Percentiles rank a stretch among this genome's conserved stretches.
Evolutionary conservation across 2,797 vertebrate species (phyloP).

Genomic region (Halcyon leucocephala): DNA sequence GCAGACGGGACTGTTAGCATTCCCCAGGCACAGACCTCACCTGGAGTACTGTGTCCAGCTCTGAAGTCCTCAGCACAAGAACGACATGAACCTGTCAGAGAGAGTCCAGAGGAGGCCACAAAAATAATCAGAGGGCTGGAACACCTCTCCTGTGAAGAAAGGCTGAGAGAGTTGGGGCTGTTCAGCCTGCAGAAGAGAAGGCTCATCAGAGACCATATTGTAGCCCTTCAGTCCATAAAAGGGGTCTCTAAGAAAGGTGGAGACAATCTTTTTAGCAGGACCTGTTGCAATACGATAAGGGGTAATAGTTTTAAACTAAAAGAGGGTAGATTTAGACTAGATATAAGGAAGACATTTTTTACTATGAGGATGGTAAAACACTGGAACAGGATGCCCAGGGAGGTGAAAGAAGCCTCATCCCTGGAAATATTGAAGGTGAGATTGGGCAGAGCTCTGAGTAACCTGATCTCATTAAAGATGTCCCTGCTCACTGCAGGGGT

Average conservation of each 20-base stretch:
- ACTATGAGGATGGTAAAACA: neutral
- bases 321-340: neutral
- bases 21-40: neutral
- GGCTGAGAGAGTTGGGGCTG: neutral
- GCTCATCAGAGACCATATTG: neutral
- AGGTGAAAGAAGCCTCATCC: neutral
- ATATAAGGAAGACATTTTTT: neutral
- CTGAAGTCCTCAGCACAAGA: neutral
- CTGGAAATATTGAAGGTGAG: neutral
- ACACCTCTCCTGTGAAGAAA: neutral
- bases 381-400: neutral
- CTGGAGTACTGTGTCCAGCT: neutral
- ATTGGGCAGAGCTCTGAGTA: neutral
- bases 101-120: neutral
- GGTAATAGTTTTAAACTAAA: neutral
- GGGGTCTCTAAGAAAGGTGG: neutral
- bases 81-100: neutral
- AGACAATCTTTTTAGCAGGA: neutral
- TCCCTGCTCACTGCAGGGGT: neutral
- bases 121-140: neutral
- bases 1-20: neutral
- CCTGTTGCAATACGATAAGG: too few species aligned
- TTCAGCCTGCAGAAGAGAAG: neutral
- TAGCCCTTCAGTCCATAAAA: neutral
- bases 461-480: neutral